Base-by-base conservation (phyloP, 2,113 vertebrate species). In the Zosterops lateralis region DNA sequence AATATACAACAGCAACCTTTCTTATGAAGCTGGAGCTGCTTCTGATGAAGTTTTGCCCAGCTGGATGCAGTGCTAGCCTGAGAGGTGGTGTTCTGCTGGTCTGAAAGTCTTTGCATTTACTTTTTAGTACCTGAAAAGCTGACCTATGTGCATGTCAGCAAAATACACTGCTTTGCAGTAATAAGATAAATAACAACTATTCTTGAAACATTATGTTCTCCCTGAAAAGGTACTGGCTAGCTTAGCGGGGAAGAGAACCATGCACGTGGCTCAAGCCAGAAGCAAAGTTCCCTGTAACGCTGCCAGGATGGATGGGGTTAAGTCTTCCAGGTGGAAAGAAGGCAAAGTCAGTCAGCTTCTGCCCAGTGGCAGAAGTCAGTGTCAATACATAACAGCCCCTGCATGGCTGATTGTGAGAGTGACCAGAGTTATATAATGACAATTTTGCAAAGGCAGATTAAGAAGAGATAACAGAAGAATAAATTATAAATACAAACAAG, bases 61-160 rank as follows among this genome's bases (percentile, higher is more conserved):
- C 17, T 45, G 21, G 16, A 18, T 1, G 1, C 0, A 2, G 48
- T 5, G 3, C 12, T 36, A 58, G 26, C 24, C 51, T 56, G 29
- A 24, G 34, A 91, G n/a, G 19, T 71, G 57, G 15, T 36, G 21
- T 71, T 90, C 28, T 54, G 38, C 38, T 24, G 2, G 18, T 36
- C 22, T 76, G 64, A 68, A 92, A 54, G 12, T 28, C 56, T 67
- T 56, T 26, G 36, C 53, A 24, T 50, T 92, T 75, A 21, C 4
- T 25, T 81, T 86, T 51, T 45, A 74, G 67, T 70, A 85, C 15
- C 64, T 48, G 26, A 89, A 91, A 93, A 87, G 25, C 4, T 2
- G 3, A 76, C 22, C 19, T 71, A 15, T 50, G 40, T 48, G 17
- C 7, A 25, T 25, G n/a, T 68, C 50, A 72, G 75, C 36, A 82